phyloP scores from a whole-genome alignment of 2,888 invertebrate species.

The Ceratothoa steindachneri region DNA sequence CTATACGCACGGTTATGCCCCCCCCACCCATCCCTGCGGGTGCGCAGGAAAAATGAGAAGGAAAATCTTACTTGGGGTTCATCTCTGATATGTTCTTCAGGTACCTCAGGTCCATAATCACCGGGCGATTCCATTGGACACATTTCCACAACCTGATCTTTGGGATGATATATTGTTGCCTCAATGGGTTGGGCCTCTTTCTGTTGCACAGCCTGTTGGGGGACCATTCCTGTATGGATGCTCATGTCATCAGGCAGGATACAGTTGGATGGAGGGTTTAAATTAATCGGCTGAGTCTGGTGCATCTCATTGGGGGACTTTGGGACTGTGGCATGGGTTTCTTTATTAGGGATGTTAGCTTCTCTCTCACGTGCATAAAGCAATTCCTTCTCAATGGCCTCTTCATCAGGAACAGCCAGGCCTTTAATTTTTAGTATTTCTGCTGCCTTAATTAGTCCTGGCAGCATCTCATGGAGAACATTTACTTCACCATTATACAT shows the following conservation, averaged over 20 bases:
- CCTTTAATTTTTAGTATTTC: slow-evolving; percentile 8
- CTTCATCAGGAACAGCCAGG: slow-evolving; percentile 3
- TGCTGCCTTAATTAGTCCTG: neutral
- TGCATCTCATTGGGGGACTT: neutral
- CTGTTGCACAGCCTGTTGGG: neutral
- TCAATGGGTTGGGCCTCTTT: neutral
- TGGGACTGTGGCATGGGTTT: neutral
- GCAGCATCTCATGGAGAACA: slow-evolving; percentile 7
- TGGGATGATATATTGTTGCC: neutral
- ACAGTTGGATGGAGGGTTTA: neutral
- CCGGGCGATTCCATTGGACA: neutral
- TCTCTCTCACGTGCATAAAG: neutral
- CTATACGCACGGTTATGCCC: too few species aligned
- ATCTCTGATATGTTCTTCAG: neutral
- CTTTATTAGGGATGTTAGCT: neutral
- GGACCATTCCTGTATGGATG: neutral
- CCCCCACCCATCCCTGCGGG: too few species aligned
- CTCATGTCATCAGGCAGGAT: neutral
- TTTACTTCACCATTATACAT: slow-evolving; percentile 7
- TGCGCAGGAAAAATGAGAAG: too few species aligned
- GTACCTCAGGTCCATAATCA: neutral
- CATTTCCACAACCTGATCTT: neutral
- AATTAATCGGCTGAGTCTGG: neutral
- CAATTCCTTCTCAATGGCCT: neutral
- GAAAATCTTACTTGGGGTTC: neutral